Base-by-base conservation (phyloP, 1,140 invertebrate genomes). In the Drosophila parvula region DNA sequence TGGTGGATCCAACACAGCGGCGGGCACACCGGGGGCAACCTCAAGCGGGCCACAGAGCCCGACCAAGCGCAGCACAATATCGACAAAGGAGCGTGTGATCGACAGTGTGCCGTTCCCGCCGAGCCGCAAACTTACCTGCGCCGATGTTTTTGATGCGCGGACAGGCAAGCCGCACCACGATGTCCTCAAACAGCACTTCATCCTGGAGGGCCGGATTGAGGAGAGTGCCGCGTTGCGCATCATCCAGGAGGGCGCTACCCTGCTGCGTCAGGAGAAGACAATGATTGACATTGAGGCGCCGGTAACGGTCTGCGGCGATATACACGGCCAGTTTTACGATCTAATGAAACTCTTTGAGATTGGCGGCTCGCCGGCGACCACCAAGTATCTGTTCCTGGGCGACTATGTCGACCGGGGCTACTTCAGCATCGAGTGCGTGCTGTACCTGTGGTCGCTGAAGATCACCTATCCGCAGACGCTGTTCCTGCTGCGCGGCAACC, bases 261-360 rank as follows among this genome's bases (percentile, higher is more conserved):
- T 99, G 83, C 95, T 99, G 88, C 95, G 98, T 78, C 96, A 97
- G 92, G 99, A 99, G 94, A 99, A 99, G 94, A 99, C 99, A 71
- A 99, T 99, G 98, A 98, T 99, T 91, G 98, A 99, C 93, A 99
- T 99, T 93, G 98, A 99, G 94, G 99, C 99, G 88, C 99, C 99
- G 80, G 98, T 99, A 91, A 91, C 90, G n/a, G 99, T 99, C 64
- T 99, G 99, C 95, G 99, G 99, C 89, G 99, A 99, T 93, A 99
- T 99, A 92, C 99, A 99, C 94, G 99, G 99, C 80, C 99, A 99
- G 94, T 99, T 99, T 94, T 99, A 99, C 94, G 99, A 99, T 95
- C 95, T 99, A 93, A 99, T 99, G 98, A 99, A 99, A 94, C 95
- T 99, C 92, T 99, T 99, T 94, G 99, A 99, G 94, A 98, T 99